Evolutionary conservation across 2,888 invertebrate species (phyloP), one percentile per base, ranked within the genome.

Genomic region (Balanococcus diminutus): DNA sequence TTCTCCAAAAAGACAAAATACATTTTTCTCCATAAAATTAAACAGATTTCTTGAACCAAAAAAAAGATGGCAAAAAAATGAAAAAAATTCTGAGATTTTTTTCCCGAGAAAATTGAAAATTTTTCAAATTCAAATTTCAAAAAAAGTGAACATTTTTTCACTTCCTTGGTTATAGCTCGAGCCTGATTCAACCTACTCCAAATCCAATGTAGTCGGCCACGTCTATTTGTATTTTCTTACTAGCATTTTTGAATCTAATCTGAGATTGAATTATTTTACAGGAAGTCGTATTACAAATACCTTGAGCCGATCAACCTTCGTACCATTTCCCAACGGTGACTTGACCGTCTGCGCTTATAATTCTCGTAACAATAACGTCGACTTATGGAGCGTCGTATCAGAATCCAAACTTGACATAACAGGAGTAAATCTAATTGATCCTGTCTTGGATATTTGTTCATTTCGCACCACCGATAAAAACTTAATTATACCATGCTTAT

Each of bases 401-500:
- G 85, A 79, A n/a, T 28, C 67, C 9, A 85, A 85, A 85, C 8
- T 79, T 19, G 28, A 75, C 16, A 6, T 75, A 14, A 67, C 39
- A 1, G 46, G 72, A 25, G 19, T 85, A 28, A 31, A 14, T 75
- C 32, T 85, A 3, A 42, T 46, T 5, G 85, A 85, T n/a, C 85
- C 85, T 14, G 31, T 75, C 2, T 72, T 79, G 19, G 85, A 85
- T 32, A 67, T 85, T 16, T 75, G 79, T 42, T 72, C 85, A 79
- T 31, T 85, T 39, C 28, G 39, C 19, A 28, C n/a, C 0, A 16
- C 39, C 46, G 85, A 79, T 11, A 25, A 46, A 2, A 46, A 84
- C 16, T 9, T 85, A 31, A 85, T 79, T 2, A 75, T 85, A 25
- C 85, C 85, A 0, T 85, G 85, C 25, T 85, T 85, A 79, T 85